Conservation (phyloP, 1,140 invertebrate species). For the Triops longicaudatus region DNA sequence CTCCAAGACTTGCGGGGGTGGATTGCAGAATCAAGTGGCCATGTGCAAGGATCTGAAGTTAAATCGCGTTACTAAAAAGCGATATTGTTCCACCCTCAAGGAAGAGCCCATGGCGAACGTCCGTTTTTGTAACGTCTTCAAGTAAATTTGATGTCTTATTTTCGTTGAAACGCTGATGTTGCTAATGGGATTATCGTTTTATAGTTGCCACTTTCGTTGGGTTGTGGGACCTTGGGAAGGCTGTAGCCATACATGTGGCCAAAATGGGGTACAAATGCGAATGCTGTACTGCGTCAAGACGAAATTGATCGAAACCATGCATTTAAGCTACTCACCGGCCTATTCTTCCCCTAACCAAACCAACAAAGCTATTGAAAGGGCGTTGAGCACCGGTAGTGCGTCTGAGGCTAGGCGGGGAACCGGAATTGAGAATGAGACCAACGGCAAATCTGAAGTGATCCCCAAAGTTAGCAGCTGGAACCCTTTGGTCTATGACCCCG, state of each 20-base stretch:
- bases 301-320: constrained; percentile 31
- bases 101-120: constrained; percentile 40
- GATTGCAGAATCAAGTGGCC: constrained; percentile 42
- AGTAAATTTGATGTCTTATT: constrained; percentile 35
- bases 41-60: constrained; percentile 45
- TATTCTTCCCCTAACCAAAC: not conserved
- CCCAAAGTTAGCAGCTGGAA: not conserved
- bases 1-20: constrained; percentile 48
- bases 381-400: not conserved
- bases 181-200: constrained; percentile 27
- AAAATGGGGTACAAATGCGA: constrained; percentile 48
- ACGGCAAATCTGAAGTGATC: constrained; percentile 35
- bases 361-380: not conserved
- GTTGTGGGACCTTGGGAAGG: constrained; percentile 52
- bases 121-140: constrained; percentile 46
- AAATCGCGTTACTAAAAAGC: constrained; percentile 42
- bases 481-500: not conserved
- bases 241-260: constrained; percentile 54
- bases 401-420: constrained; percentile 30
- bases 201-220: constrained; percentile 55
- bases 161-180: not conserved
- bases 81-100: constrained; percentile 40
- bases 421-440: constrained; percentile 34
- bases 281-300: constrained; percentile 53
- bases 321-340: constrained; percentile 19